Conservation (phyloP, 2,797 vertebrate genomes). For the Florisuga fusca region DNA sequence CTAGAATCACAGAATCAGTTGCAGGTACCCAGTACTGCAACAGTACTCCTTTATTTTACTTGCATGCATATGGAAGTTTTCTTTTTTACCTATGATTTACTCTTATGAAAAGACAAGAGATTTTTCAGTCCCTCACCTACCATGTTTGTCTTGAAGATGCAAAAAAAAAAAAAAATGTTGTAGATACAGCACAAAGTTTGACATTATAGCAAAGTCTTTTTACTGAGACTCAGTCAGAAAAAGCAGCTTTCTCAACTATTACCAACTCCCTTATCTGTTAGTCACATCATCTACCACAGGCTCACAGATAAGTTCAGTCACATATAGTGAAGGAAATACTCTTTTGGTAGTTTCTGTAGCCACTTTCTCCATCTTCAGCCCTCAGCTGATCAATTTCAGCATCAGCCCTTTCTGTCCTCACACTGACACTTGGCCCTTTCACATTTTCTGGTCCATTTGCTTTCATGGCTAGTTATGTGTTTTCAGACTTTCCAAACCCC, state of each 20-base stretch:
- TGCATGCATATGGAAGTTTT: neutral
- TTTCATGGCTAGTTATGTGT: neutral
- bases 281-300: neutral
- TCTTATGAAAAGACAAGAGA: neutral
- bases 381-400: neutral
- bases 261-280: neutral
- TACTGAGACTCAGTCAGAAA: neutral
- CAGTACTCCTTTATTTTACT: neutral
- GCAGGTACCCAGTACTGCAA: neutral
- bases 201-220: neutral
- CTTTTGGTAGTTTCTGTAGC: neutral
- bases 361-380: neutral
- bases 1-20: no score
- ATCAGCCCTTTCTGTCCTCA: neutral
- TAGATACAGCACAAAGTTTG: neutral
- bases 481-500: slow-evolving; percentile 8
- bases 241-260: neutral
- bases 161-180: neutral
- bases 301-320: neutral
- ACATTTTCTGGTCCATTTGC: slow-evolving; percentile 20
- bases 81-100: neutral
- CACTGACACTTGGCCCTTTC: neutral
- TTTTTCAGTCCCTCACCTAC: neutral
- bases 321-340: neutral
- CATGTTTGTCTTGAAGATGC: neutral